Evolutionary conservation across 2,797 vertebrate genomes (phyloP).

Genomic region (Rachycentron canadum): DNA sequence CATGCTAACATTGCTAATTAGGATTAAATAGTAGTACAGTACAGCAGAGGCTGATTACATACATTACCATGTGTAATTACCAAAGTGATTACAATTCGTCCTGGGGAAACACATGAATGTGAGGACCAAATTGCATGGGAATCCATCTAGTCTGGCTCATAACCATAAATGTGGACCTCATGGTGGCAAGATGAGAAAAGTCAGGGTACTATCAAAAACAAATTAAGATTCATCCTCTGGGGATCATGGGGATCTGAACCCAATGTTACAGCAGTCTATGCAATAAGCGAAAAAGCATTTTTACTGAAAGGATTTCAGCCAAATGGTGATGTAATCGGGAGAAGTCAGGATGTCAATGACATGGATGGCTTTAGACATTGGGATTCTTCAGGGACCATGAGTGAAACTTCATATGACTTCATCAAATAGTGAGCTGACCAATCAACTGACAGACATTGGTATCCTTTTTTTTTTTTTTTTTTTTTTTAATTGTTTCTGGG

Average conservation of each 20-base stretch:
- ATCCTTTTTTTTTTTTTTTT: constrained; percentile 10
- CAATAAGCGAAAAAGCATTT: background rate
- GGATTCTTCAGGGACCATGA: background rate
- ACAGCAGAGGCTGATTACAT: background rate
- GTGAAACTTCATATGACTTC: background rate
- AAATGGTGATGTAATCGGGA: background rate
- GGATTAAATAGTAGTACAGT: background rate
- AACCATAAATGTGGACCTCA: background rate
- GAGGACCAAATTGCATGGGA: background rate
- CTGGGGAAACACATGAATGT: background rate
- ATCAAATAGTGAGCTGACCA: background rate
- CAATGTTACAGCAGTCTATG: background rate
- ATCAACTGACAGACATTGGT: background rate
- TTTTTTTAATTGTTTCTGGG: background rate
- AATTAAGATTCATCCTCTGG: background rate
- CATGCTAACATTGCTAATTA: background rate
- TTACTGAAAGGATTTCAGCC: background rate
- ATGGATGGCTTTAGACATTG: too few species aligned
- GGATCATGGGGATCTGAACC: background rate
- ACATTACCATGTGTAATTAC: background rate
- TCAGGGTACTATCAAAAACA: background rate
- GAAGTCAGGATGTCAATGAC: background rate
- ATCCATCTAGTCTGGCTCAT: background rate
- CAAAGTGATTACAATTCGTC: background rate
- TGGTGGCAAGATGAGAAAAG: background rate